Evolutionary conservation across 2,797 vertebrate species (phyloP), one percentile per base, ranked within the genome.

Genomic region (Falco concolor): DNA sequence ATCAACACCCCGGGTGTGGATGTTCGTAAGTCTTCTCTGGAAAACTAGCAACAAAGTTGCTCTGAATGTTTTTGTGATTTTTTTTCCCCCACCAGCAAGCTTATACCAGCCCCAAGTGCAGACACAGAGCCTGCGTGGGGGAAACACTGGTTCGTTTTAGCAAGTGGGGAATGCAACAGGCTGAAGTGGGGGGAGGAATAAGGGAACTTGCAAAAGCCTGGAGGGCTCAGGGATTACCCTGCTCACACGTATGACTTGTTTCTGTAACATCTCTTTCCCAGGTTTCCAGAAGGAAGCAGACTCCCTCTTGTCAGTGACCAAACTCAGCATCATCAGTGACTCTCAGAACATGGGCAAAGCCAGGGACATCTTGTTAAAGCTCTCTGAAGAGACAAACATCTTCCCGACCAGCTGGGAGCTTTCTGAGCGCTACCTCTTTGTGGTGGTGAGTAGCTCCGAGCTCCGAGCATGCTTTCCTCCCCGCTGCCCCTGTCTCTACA

Each of bases 241-340:
- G 12, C 20, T 44, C 0, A 0, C 10, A 1, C 3, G 7, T 85
- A 80, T 61, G 44, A 52, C 76, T 86, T 14, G 7, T 42, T 81
- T 52, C 59, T 80, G 36, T 87, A 63, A 89, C 40, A 7, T 52
- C 64, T 90, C 38, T 57, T 73, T 23, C 81, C 59, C 79, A 99
- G 99, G 99, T 94, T 99, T 99, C 95, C 99, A 99, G 97, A 98
- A 98, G 84, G 99, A 99, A 97, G 99, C 97, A 5, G 99, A 99
- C 18, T 97, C 98, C 42, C 95, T 99, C 95, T 94, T 99, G 96
- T 98, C 98, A 1, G 99, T 99, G 82, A 99, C 98, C 70, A 98
- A 98, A 70, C 98, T 98, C 95, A 98, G 98, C 70, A 97, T 98
- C 73, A 97, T 98, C 94, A 98, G 96, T 4, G 98, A 99, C 85